These are phyloP conservation scores for Heterodera carotae DNA, from an alignment of 1,140 invertebrate species.

Conservation along the genomic window DNA sequence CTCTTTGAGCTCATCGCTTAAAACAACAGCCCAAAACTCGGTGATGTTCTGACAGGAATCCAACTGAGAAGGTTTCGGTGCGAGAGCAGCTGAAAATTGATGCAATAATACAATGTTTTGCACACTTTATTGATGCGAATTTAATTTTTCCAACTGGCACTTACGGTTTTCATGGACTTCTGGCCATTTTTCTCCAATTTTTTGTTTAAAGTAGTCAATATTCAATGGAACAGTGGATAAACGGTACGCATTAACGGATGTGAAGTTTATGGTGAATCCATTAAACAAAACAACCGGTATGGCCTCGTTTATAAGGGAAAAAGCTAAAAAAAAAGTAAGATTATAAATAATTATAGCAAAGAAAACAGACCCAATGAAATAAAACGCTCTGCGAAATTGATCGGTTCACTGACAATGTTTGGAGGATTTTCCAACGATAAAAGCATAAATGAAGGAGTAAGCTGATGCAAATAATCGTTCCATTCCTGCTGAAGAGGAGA, in stretches of 20 bases:
- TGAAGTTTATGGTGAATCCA: conserved; percentile 54
- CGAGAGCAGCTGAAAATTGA: conserved; percentile 3
- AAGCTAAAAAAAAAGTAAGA: conserved; percentile 47
- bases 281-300: conserved; percentile 59
- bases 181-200: conserved; percentile 45
- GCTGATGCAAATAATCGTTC: conserved; percentile 54
- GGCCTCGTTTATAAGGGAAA: conserved; percentile 48
- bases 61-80: conserved; percentile 14
- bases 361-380: conserved; percentile 45
- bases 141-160: neutral
- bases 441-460: conserved; percentile 63
- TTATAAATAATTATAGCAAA: conserved; percentile 36
- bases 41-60: conserved; percentile 34
- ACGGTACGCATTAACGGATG: conserved; percentile 52
- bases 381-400: conserved; percentile 44
- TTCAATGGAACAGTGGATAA: conserved; percentile 39
- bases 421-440: conserved; percentile 54
- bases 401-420: conserved; percentile 41
- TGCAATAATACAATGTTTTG: neutral
- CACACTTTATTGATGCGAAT: neutral
- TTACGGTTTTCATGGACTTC: neutral
- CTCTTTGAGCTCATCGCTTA: conserved; percentile 36
- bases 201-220: conserved; percentile 33
- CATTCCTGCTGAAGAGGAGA: conserved; percentile 57
- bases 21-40: conserved; percentile 50